Evolutionary conservation across 2,113 vertebrate genomes (phyloP).

Genomic region (Piaya cayana): DNA sequence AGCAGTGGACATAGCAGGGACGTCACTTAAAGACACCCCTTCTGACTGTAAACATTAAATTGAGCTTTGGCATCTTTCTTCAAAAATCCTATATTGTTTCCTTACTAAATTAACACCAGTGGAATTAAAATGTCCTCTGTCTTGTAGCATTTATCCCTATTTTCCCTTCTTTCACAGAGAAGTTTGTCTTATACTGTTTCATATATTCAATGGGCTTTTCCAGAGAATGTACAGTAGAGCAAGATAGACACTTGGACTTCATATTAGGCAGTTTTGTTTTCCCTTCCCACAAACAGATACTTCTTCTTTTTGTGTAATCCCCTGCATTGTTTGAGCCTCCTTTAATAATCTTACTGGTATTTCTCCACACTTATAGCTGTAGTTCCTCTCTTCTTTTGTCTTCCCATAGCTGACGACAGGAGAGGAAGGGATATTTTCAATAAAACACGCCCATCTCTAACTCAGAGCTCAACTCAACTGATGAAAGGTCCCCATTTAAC

Average conservation of each 20-base stretch:
- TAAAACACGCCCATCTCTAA: constrained; percentile 37
- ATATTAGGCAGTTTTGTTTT: constrained; percentile 6
- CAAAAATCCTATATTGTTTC: background rate
- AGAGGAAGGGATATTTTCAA: constrained; percentile 10
- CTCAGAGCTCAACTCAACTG: constrained; percentile 23
- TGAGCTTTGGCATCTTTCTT: constrained; percentile 4
- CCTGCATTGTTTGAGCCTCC: constrained; percentile 22
- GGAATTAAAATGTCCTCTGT: background rate
- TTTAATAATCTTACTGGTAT: constrained; percentile 34
- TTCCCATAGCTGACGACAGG: constrained; percentile 36
- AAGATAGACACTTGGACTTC: background rate
- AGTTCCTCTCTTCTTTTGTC: constrained; percentile 46
- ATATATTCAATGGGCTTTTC: background rate
- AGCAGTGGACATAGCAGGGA: background rate
- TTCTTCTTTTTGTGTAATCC: constrained; percentile 1
- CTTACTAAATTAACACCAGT: background rate
- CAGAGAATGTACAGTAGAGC: background rate
- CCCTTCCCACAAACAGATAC: background rate
- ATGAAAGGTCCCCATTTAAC: constrained; percentile 42
- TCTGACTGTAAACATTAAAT: background rate
- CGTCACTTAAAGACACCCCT: background rate
- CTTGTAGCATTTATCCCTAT: background rate
- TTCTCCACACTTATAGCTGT: constrained; percentile 23
- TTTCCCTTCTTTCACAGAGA: background rate
- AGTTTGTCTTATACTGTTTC: background rate